These are phyloP conservation scores for Nasonia giraulti DNA, from an alignment of 1,140 invertebrate genomes.

Conservation along the genomic window DNA sequence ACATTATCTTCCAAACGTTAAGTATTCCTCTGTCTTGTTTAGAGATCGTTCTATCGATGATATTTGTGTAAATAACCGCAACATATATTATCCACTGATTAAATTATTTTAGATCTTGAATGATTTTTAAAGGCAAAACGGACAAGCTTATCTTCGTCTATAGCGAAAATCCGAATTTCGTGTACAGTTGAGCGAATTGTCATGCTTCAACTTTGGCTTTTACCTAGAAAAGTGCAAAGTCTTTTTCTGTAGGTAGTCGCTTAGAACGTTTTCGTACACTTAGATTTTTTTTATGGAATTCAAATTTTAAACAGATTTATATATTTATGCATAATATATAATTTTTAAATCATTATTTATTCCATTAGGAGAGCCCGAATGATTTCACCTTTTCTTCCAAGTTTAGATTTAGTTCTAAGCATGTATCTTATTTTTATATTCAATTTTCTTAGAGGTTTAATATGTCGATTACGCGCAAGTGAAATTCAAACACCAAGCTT, in stretches of 20 bases:
- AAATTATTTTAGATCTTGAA: slow-evolving; percentile 1
- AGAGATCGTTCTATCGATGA: not conserved
- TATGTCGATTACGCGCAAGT: slow-evolving; percentile 10
- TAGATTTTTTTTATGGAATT: not conserved
- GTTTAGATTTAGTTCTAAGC: slow-evolving; percentile 5
- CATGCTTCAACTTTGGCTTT: no score
- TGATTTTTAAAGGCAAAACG: not conserved
- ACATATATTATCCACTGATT: not conserved
- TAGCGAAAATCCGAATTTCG: not conserved
- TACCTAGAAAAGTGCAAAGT: not conserved
- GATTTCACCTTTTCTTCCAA: slow-evolving; percentile 22
- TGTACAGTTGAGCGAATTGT: slow-evolving; percentile 8
- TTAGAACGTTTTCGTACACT: slow-evolving; percentile 16
- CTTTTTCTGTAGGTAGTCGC: not conserved
- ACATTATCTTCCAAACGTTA: not conserved
- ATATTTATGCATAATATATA: slow-evolving; percentile 31
- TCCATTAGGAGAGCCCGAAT: slow-evolving; percentile 31
- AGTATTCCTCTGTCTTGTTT: not conserved
- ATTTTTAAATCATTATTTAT: slow-evolving; percentile 37
- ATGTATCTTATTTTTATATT: not conserved
- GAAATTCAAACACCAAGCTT: slow-evolving; percentile 14
- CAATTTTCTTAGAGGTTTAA: not conserved
- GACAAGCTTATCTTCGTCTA: not conserved
- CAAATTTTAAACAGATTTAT: slow-evolving; percentile 15
- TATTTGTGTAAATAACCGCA: not conserved